Evolutionary conservation across 1,140 invertebrate genomes (phyloP).

Genomic region (Ceratoteleas bidentatus): DNA sequence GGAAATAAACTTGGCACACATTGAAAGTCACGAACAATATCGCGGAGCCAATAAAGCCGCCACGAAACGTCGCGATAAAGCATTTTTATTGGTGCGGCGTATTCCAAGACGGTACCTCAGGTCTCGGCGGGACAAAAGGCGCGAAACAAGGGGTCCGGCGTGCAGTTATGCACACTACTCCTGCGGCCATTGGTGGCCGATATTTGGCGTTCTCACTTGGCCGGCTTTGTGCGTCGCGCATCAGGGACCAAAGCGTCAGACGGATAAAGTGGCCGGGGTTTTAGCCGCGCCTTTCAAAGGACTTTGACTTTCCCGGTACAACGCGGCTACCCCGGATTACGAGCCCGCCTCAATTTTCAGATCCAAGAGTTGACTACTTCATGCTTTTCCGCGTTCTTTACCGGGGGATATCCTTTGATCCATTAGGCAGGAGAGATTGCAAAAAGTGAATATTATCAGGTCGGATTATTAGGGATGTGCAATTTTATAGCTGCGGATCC

Average conservation of each 20-base stretch:
- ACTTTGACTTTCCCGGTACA: conserved; percentile 47
- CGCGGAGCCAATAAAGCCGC: too few relatives aligned
- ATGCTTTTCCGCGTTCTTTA: conserved; percentile 58
- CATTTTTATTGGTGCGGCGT: not conserved
- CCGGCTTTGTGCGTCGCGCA: conserved; percentile 31
- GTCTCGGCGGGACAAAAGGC: not conserved
- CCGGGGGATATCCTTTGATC: conserved; percentile 50
- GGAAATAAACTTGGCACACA: too few relatives aligned
- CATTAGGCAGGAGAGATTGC: conserved; percentile 61
- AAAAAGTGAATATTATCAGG: conserved; percentile 57
- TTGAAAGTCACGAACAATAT: too few relatives aligned
- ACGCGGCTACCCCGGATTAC: conserved; percentile 46
- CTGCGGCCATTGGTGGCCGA: conserved; percentile 16
- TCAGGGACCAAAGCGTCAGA: conserved; percentile 49
- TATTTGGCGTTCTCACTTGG: conserved; percentile 37
- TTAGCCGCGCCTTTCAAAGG: conserved; percentile 49
- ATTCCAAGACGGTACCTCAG: not conserved
- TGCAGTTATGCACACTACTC: conserved; percentile 20
- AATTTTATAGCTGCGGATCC: conserved; percentile 41
- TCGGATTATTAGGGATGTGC: conserved; percentile 48
- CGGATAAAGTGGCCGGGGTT: conserved; percentile 53
- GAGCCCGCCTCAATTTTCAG: conserved; percentile 60
- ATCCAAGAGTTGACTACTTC: conserved; percentile 57
- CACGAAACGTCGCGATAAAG: too few relatives aligned
- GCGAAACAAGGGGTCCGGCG: conserved; percentile 3